These are phyloP conservation scores for Whitmania pigra DNA, from an alignment of 1,140 invertebrate genomes.

Conservation along the genomic window DNA sequence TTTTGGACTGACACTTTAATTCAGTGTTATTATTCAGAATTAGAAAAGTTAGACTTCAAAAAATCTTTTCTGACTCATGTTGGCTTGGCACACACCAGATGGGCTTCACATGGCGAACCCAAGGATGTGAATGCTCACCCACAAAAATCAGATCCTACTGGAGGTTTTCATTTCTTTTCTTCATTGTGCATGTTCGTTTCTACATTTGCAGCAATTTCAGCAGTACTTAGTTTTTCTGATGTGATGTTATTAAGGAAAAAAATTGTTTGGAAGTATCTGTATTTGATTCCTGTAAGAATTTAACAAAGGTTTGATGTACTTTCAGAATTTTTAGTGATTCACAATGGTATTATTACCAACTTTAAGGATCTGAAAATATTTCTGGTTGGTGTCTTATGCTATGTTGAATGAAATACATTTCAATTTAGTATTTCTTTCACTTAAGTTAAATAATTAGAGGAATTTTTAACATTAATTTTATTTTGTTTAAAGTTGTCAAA, in stretches of 20 bases:
- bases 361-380: constrained; percentile 97
- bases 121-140: constrained; percentile 86
- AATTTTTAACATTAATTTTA: not conserved
- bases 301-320: constrained; percentile 22
- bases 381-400: constrained; percentile 45
- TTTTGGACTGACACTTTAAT: not conserved
- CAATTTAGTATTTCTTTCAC: not conserved
- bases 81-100: constrained; percentile 95
- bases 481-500: constrained; percentile 52
- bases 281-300: not conserved
- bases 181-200: not conserved
- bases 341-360: constrained; percentile 98
- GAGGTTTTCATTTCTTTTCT: constrained; percentile 27
- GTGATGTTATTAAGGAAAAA: not conserved
- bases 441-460: not conserved
- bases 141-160: constrained; percentile 78
- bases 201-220: not conserved
- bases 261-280: not conserved
- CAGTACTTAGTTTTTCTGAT: not conserved
- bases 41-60: constrained; percentile 48
- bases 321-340: constrained; percentile 81
- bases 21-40: not conserved
- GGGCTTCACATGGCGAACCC: constrained; percentile 97
- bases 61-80: constrained; percentile 62
- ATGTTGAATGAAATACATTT: constrained; percentile 21